Evolutionary conservation across 2,888 invertebrate species (phyloP), one percentile per base, ranked within the genome.

Genomic region (Nycteola revayana): DNA sequence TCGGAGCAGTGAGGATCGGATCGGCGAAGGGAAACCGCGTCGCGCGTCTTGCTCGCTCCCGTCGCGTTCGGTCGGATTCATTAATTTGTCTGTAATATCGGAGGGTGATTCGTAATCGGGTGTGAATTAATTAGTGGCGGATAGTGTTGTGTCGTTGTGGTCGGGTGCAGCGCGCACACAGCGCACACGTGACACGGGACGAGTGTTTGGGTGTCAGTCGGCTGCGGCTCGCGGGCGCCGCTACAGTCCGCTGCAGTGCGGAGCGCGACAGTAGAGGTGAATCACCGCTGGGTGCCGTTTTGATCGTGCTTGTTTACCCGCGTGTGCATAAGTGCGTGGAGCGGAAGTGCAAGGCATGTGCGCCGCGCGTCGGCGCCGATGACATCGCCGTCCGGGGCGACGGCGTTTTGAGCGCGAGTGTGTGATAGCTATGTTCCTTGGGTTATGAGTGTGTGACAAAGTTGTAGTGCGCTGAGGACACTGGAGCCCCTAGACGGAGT

Each of bases 401-500:
- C 75, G 74, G 80, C 74, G 80, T 69, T 71, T 66, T 77, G 60
- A 76, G 67, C 78, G 75, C 71, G 74, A 74, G 86, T 83, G 78
- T 75, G 85, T 84, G 83, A 67, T 75, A 73, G 75, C 66, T 80
- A 85, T 86, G 83, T 68, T 71, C 65, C 61, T 83, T 70, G 77
- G 85, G 83, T 85, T 87, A 89, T 90, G 89, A 86, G 85, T 87
- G 85, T 84, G 85, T 88, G 83, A 87, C 78, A 77, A 83, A 85
- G 83, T 85, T 82, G 66, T 83, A 78, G 80, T 81, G 85, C 61
- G 71, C 68, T 78, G 81, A 86, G 83, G 89, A 90, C 89, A 86
- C 90, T 90, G 91, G 91, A 91, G 90, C 90, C 90, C 87, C 88
- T 88, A 90, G 90, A 89, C 90, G 88, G 88, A 86, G 88, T 88